Evolutionary conservation across 1,140 invertebrate genomes (phyloP).

Genomic region (Tribolium madens): DNA sequence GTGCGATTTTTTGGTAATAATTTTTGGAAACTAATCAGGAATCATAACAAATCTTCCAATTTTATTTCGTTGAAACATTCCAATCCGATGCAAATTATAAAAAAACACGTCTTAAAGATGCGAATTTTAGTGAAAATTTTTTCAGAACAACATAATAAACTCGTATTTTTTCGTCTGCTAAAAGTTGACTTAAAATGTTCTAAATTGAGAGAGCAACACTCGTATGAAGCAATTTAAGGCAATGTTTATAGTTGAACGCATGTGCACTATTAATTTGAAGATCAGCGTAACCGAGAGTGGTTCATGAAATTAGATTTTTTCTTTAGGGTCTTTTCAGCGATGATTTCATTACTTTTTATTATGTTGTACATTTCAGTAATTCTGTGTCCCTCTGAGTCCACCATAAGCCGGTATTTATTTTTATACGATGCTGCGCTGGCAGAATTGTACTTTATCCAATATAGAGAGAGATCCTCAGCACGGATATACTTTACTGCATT

Average conservation of each 20-base stretch:
- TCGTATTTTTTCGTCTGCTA: no score
- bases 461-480: slow-evolving; percentile 48
- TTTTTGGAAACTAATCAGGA: no score
- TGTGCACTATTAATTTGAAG: slow-evolving; percentile 20
- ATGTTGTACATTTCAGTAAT: slow-evolving; percentile 54
- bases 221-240: neutral
- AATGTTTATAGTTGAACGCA: neutral
- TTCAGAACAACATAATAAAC: no score
- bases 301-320: slow-evolving; percentile 42
- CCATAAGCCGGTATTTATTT: slow-evolving; percentile 57
- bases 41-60: no score
- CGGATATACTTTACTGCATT: slow-evolving; percentile 55
- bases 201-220: no score
- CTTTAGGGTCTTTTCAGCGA: neutral
- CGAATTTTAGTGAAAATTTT: no score
- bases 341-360: slow-evolving; percentile 56
- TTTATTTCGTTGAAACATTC: no score
- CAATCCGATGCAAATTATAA: no score
- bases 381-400: slow-evolving; percentile 51
- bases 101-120: no score
- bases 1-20: no score
- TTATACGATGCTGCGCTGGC: slow-evolving; percentile 52
- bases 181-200: no score
- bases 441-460: slow-evolving; percentile 53
- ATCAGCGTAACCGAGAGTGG: slow-evolving; percentile 20